These are phyloP conservation scores for Carterocephalus palaemon DNA, from an alignment of 2,888 invertebrate species.

Conservation along the genomic window DNA sequence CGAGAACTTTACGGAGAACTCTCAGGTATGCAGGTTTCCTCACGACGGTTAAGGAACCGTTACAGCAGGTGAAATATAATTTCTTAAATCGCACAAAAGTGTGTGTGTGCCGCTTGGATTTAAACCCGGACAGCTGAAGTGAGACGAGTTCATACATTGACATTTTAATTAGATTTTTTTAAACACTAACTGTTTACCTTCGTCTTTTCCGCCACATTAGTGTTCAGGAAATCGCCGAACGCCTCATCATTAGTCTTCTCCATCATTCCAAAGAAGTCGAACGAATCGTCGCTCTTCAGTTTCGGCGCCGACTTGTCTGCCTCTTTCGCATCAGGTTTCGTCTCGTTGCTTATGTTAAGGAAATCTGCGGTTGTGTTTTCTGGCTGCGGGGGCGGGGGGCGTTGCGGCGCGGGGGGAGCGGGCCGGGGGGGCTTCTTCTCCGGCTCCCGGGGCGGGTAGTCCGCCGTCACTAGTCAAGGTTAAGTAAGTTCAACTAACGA, in stretches of 20 bases:
- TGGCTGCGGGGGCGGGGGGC: constrained; percentile 39
- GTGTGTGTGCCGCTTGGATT: no score
- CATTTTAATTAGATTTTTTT: no score
- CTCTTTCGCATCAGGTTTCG: constrained; percentile 39
- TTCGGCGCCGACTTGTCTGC: constrained; percentile 32
- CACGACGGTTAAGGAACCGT: no score
- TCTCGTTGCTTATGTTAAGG: constrained; percentile 48
- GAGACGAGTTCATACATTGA: no score
- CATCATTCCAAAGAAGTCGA: constrained; percentile 80
- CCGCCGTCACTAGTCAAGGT: constrained; percentile 63
- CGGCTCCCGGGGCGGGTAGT: constrained; percentile 47
- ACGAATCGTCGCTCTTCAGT: constrained; percentile 68
- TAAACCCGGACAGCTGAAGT: no score
- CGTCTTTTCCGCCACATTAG: constrained; percentile 43
- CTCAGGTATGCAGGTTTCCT: no score
- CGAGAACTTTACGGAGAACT: no score
- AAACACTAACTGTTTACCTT: no score
- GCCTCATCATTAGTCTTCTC: constrained; percentile 74
- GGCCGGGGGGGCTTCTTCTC: constrained; percentile 50
- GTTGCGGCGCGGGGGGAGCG: constrained; percentile 42
- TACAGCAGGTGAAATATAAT: no score
- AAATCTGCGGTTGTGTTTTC: constrained; percentile 52
- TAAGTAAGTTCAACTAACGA: no score
- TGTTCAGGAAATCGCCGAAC: constrained; percentile 70
- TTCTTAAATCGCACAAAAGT: no score